Percentiles rank a stretch among this genome's conserved stretches.
Conservation (phyloP, 1,140 invertebrate genomes). For the Prorops nasuta region DNA sequence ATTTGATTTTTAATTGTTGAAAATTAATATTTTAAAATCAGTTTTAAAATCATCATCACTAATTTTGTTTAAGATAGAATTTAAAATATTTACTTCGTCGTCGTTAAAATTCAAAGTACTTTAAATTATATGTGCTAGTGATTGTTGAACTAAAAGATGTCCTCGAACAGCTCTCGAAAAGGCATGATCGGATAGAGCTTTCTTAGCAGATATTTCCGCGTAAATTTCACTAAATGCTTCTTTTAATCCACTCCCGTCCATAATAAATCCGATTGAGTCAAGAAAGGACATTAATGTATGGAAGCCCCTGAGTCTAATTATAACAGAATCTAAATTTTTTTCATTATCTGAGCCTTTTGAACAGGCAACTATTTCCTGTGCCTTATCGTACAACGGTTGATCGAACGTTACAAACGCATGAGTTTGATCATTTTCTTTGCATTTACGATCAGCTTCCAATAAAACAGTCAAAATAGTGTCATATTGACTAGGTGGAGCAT, state of each 20-base stretch:
- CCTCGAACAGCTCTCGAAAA: not conserved
- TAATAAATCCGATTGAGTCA: not conserved
- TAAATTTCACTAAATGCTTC: not conserved
- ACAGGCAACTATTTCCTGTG: constrained; percentile 18
- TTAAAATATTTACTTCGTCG: not conserved
- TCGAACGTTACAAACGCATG: constrained; percentile 35
- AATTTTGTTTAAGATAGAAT: not conserved
- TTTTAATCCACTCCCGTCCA: not conserved
- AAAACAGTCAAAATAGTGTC: constrained; percentile 34
- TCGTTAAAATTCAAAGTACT: not conserved
- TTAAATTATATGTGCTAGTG: not conserved
- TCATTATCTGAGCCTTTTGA: constrained; percentile 19
- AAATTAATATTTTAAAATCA: not conserved
- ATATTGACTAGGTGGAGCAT: constrained; percentile 20
- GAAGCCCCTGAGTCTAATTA: constrained; percentile 13
- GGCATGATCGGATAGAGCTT: not conserved
- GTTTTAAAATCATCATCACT: not conserved
- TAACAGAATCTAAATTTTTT: constrained; percentile 35
- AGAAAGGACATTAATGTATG: not conserved
- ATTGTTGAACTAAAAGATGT: not conserved
- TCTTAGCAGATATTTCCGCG: not conserved
- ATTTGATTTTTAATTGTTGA: not conserved
- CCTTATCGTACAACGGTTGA: constrained; percentile 20
- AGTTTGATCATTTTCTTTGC: constrained; percentile 31
- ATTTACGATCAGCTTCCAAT: constrained; percentile 25